A percentile compares a stretch with the other conserved stretches of the same genome.
phyloP scores from a whole-genome alignment of 1,140 invertebrate species.

The Drosophila kikkawai region DNA sequence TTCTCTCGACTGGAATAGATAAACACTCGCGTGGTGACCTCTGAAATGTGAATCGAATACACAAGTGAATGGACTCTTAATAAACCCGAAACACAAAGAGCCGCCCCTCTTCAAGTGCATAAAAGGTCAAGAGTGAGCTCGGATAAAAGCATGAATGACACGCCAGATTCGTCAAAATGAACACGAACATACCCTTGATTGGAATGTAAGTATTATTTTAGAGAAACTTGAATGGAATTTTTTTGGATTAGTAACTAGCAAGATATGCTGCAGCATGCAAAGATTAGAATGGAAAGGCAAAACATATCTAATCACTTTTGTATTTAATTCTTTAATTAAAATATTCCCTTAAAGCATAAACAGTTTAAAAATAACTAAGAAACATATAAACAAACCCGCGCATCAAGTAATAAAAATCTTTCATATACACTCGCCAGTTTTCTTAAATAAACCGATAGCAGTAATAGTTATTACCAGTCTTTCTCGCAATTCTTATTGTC shows the following conservation, averaged over 20 bases:
- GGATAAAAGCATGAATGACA: constrained; percentile 23
- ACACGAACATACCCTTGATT: constrained; percentile 5
- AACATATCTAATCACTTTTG: not conserved
- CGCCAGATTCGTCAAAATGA: not conserved
- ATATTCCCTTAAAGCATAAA: not conserved
- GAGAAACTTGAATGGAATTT: not conserved
- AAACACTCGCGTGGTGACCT: constrained; percentile 35
- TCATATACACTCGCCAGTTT: not conserved
- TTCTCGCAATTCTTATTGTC: constrained; percentile 16
- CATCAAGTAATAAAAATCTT: not conserved
- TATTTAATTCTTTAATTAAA: not conserved
- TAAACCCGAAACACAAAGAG: constrained; percentile 21
- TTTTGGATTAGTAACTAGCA: not conserved
- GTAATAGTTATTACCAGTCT: constrained; percentile 23
- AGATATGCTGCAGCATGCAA: not conserved
- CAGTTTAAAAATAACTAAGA: not conserved
- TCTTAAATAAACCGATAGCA: constrained; percentile 6
- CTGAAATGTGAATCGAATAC: constrained; percentile 36
- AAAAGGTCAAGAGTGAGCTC: constrained; percentile 22
- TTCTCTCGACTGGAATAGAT: constrained; percentile 30
- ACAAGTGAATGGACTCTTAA: constrained; percentile 42
- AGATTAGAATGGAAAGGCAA: not conserved
- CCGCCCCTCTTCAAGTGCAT: constrained; percentile 12
- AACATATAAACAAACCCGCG: not conserved
- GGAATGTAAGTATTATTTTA: not conserved